Percentiles rank a stretch among this genome's conserved stretches.
phyloP scores from a whole-genome alignment of 2,888 invertebrate genomes.

The Thumatha senex region DNA sequence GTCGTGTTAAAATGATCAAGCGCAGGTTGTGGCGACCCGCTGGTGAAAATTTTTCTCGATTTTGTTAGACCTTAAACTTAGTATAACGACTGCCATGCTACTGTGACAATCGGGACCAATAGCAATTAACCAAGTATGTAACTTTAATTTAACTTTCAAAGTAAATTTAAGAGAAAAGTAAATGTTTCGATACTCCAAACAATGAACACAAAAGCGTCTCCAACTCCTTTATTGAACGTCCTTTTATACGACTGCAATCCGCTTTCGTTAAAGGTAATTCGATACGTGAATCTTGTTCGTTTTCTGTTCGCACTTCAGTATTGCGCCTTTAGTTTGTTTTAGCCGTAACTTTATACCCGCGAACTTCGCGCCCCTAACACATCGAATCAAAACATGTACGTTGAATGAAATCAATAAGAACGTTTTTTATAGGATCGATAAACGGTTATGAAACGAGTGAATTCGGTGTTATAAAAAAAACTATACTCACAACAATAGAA shows the following conservation, averaged over 20 bases:
- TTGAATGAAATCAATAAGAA: constrained; percentile 32
- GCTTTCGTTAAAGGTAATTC: constrained; percentile 76
- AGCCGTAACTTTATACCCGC: constrained; percentile 70
- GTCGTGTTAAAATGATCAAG: too few species aligned
- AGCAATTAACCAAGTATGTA: too few species aligned
- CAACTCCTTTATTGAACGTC: constrained; percentile 45
- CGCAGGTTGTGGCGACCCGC: too few species aligned
- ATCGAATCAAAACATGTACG: constrained; percentile 75
- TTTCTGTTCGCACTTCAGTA: constrained; percentile 80
- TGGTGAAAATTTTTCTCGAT: too few species aligned
- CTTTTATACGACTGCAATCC: constrained; percentile 72
- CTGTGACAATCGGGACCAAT: too few species aligned
- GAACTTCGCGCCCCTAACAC: constrained; percentile 75
- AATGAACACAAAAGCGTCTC: constrained; percentile 32
- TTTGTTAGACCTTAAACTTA: too few species aligned
- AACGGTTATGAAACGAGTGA: constrained; percentile 9
- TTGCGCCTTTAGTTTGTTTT: constrained; percentile 77
- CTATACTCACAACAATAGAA: not conserved
- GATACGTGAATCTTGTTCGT: constrained; percentile 71
- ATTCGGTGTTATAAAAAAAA: not conserved
- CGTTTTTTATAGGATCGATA: constrained; percentile 22
- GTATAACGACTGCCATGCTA: too few species aligned
- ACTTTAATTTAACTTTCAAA: too few species aligned
- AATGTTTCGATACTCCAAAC: constrained; percentile 32
- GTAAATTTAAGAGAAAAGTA: constrained; percentile 3